phyloP scores from a whole-genome alignment of 2,797 vertebrate genomes.

The Liparis tanakae region DNA sequence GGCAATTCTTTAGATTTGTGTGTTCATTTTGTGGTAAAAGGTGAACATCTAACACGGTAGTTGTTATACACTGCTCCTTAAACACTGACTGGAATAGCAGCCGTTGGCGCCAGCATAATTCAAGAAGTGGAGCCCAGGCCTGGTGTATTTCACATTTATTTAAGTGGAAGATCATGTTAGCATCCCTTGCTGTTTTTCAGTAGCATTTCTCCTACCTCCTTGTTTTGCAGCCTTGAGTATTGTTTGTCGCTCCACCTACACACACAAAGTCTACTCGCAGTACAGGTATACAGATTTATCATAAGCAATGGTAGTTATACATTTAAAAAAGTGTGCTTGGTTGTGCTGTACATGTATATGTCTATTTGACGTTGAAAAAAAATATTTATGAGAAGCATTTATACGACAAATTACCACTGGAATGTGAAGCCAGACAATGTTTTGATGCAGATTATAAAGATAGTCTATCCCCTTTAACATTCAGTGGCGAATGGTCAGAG shows the following conservation, averaged over 20 bases:
- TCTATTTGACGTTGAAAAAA: conserved; percentile 80
- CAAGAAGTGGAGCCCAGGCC: conserved; percentile 48
- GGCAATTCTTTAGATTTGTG: background rate
- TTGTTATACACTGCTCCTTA: conserved; percentile 32
- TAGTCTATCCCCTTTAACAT: conserved; percentile 83
- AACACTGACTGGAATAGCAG: conserved; percentile 55
- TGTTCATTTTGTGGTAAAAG: conserved; percentile 6
- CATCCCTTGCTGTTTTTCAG: conserved; percentile 78
- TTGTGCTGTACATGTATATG: conserved; percentile 82
- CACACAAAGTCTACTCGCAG: conserved; percentile 65
- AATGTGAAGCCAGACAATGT: conserved; percentile 90
- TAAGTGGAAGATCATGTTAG: conserved; percentile 61
- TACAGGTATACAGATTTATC: conserved; percentile 79
- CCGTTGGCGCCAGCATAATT: conserved; percentile 59
- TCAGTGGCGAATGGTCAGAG: conserved; percentile 75
- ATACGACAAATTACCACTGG: conserved; percentile 87
- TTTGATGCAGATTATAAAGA: conserved; percentile 80
- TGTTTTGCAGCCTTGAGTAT: conserved; percentile 83
- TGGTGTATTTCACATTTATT: conserved; percentile 59
- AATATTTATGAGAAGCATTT: conserved; percentile 86
- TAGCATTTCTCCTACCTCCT: conserved; percentile 89
- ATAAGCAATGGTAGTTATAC: conserved; percentile 81
- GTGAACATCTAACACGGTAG: background rate
- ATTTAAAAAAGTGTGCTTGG: conserved; percentile 74
- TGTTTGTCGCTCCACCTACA: conserved; percentile 72